Evolutionary conservation across 35 echinoderm and acorn worm species (phyloP), one percentile per base, ranked within the genome.

Genomic region (Acanthaster planci): DNA sequence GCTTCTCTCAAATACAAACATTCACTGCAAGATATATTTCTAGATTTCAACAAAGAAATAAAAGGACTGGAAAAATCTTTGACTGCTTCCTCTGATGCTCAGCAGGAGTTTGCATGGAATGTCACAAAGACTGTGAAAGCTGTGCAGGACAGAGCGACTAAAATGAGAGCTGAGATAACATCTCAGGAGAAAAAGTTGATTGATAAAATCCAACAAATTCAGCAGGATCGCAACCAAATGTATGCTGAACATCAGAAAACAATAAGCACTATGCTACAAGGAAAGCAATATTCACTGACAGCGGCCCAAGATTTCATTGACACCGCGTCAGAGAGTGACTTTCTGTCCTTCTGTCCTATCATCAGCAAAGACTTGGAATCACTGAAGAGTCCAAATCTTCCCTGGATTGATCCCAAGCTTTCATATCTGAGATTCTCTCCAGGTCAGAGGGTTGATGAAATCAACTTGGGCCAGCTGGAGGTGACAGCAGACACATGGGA

Each of bases 1-100:
- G 60, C 60, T 30, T 68, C 60, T 34, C 29, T 34, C 60, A 68
- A 68, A 68, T 68, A 68, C 26, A 68, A 68, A 34, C 12, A 31
- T 1, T 0, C 10, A 31, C 34, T 36, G 22, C 21, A 68, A 8
- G 60, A 68, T 31, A 0, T 68, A 5, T 68, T 68, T 68, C 17
- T 26, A 1, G 29, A 0, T 9, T 10, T 68, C 8, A 29, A 7
- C 17, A 68, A 68, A 31, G 60, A 29, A 68, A 36, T 68, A 18
- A 8, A 68, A 2, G 0, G 15, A 31, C 5, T 68, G 12, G 0
- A 68, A 68, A 0, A 2, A 68, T 29, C 0, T 68, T 36, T 68
- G 34, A 12, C 14, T 18, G 26, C 0, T 0, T 6, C 60, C 21
- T 68, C 0, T 34, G 1, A 6, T 23, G 60, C 60, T 68, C 17